These are phyloP conservation scores for Sebastes steindachneri DNA, from an alignment of 2,797 vertebrate species.

Conservation along the genomic window DNA sequence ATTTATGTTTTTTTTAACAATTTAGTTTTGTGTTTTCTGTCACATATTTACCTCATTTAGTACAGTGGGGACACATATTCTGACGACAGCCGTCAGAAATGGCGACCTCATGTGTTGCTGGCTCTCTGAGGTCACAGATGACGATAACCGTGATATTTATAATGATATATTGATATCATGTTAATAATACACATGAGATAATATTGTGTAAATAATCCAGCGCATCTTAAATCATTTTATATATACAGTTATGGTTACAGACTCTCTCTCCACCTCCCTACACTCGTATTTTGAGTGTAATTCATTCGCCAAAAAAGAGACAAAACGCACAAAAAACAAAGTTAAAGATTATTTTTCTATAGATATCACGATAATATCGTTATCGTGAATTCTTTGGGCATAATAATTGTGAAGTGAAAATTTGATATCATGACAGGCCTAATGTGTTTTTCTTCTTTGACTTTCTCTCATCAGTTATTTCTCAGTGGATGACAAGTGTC, in stretches of 20 bases:
- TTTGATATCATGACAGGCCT: no score
- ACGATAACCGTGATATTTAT: background rate
- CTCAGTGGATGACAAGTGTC: background rate
- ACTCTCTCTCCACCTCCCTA: background rate
- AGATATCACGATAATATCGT: background rate
- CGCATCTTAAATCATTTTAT: background rate
- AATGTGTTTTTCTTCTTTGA: background rate
- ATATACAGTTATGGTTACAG: background rate
- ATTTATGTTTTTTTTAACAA: no score
- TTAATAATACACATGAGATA: background rate
- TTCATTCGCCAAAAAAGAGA: background rate
- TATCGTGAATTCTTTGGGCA: background rate
- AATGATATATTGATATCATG: background rate
- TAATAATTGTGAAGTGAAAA: background rate
- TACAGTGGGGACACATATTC: no score
- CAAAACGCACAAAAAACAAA: rapidly evolving
- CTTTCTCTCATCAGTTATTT: background rate
- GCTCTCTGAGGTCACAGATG: background rate
- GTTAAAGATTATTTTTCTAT: background rate
- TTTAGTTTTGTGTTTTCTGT: no score
- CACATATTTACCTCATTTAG: no score
- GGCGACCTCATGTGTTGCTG: no score
- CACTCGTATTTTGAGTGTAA: background rate
- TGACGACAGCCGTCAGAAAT: no score
- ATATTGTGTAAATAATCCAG: background rate